Percentiles rank a stretch among this genome's conserved stretches.
Conservation (phyloP, 2,888 invertebrate species). For the Galeruca laticollis region DNA sequence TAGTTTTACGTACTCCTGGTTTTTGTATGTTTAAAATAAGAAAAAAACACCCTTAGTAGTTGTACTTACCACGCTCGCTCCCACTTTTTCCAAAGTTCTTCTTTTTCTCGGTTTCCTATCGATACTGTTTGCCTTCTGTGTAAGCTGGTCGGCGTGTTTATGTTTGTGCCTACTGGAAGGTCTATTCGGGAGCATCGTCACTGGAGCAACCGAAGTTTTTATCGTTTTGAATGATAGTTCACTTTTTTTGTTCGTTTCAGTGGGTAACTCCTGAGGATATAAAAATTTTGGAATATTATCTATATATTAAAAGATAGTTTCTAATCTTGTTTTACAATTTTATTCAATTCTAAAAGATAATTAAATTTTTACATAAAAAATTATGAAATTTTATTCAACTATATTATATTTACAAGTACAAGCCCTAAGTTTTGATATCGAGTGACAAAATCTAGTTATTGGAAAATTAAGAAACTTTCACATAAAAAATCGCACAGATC, state of each 20-base stretch:
- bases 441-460: too few relatives aligned
- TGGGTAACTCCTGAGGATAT: slow-evolving; percentile 64
- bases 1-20: too few relatives aligned
- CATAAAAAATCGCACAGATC: too few relatives aligned
- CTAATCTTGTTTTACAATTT: background rate
- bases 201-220: slow-evolving; percentile 62
- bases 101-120: slow-evolving; percentile 69
- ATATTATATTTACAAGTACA: too few relatives aligned
- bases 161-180: slow-evolving; percentile 62
- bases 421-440: too few relatives aligned
- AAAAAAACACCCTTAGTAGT: background rate
- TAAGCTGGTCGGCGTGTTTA: slow-evolving; percentile 57
- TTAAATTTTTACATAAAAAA: too few relatives aligned
- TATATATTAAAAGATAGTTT: background rate
- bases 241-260: slow-evolving; percentile 55
- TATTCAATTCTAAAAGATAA: background rate
- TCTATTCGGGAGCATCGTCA: slow-evolving; percentile 48
- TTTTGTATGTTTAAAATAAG: too few relatives aligned
- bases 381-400: too few relatives aligned
- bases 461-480: too few relatives aligned
- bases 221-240: slow-evolving; percentile 57
- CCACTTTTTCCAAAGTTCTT: slow-evolving; percentile 73
- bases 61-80: slow-evolving; percentile 73
- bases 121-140: slow-evolving; percentile 48
- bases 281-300: too few relatives aligned